Evolutionary conservation across 1,140 invertebrate species (phyloP).

Genomic region (Eulimnadia texana): DNA sequence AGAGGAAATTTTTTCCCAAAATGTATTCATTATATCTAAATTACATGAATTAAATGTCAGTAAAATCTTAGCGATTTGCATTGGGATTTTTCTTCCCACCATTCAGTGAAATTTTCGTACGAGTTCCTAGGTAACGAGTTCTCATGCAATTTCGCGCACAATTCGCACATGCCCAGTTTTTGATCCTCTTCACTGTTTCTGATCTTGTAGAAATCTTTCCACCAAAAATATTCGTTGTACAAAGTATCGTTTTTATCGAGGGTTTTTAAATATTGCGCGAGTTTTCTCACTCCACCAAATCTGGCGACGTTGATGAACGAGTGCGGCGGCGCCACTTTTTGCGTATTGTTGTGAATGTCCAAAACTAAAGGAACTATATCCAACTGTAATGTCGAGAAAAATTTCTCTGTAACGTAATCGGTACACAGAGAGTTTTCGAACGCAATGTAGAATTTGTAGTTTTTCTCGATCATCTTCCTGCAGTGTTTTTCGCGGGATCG

Average conservation of each 20-base stretch:
- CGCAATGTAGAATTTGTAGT: conserved; percentile 31
- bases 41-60: not conserved
- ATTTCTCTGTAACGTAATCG: conserved; percentile 31
- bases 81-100: conserved; percentile 9
- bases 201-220: conserved; percentile 22
- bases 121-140: not conserved
- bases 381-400: conserved; percentile 9
- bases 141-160: conserved; percentile 11
- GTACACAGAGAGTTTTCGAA: conserved; percentile 27
- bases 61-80: not conserved
- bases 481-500: conserved; percentile 17
- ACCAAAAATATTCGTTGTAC: conserved; percentile 31
- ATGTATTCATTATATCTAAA: too few relatives aligned
- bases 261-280: conserved; percentile 28
- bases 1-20: too few relatives aligned
- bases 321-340: conserved; percentile 29
- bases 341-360: conserved; percentile 34
- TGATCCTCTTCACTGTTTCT: not conserved
- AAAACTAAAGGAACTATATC: conserved; percentile 35
- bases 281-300: conserved; percentile 27
- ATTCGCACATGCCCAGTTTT: conserved; percentile 4
- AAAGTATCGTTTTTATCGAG: conserved; percentile 26
- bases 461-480: conserved; percentile 9
- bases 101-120: conserved; percentile 4
- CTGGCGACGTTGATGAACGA: conserved; percentile 36